Evolutionary conservation across 2,797 vertebrate genomes (phyloP).

Genomic region (Diglossa cyanea): DNA sequence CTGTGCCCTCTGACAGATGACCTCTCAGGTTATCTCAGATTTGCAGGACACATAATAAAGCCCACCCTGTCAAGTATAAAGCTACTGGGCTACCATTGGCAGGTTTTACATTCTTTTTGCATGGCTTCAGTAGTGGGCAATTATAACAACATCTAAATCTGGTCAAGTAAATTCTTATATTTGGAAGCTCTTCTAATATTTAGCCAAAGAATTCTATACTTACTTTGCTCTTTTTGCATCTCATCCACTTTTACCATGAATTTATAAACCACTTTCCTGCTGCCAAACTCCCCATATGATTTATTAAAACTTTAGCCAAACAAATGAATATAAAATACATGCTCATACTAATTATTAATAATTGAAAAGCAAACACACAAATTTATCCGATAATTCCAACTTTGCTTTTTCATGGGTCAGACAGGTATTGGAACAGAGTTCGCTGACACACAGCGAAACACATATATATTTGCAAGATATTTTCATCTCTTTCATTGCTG

Average conservation of each 20-base stretch:
- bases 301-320: background rate
- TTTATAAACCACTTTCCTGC: background rate
- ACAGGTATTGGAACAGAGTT: background rate
- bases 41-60: background rate
- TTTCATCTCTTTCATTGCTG: background rate
- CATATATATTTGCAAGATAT: background rate
- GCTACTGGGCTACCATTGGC: background rate
- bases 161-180: background rate
- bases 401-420: background rate
- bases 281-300: background rate
- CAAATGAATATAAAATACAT: background rate
- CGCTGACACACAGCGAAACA: rapidly evolving
- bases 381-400: background rate
- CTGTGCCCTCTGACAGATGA: background rate
- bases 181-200: background rate
- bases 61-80: background rate
- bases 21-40: background rate
- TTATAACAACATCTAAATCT: background rate
- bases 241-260: background rate
- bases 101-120: background rate
- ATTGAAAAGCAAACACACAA: background rate
- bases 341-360: background rate
- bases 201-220: background rate
- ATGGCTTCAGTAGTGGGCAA: background rate
- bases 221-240: background rate